Evolutionary conservation across 2,888 invertebrate species (phyloP).

Genomic region (Mimachlamys varia): DNA sequence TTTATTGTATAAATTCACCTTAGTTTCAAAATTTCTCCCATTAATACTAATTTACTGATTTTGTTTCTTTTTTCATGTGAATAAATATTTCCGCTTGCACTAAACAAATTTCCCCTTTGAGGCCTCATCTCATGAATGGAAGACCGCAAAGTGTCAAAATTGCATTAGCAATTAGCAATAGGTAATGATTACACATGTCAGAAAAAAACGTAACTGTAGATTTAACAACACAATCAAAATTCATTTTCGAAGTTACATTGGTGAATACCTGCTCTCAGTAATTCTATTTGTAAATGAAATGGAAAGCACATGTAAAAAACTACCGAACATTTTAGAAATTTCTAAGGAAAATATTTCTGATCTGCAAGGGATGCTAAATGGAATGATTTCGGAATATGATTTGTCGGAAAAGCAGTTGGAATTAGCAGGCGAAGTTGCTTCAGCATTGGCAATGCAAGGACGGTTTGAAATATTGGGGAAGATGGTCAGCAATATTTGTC

Average conservation of each 20-base stretch:
- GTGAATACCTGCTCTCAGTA: background rate
- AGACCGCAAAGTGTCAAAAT: background rate
- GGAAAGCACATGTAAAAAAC: background rate
- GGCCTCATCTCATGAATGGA: background rate
- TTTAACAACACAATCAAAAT: background rate
- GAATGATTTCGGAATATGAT: background rate
- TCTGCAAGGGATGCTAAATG: background rate
- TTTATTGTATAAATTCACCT: background rate
- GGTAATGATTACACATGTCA: background rate
- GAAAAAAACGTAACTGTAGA: background rate
- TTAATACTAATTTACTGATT: background rate
- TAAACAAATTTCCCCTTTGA: background rate
- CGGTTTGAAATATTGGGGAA: constrained; percentile 5
- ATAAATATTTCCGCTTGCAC: background rate
- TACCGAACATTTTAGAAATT: background rate
- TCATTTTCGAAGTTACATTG: background rate
- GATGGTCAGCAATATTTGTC: background rate
- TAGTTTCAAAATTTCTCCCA: background rate
- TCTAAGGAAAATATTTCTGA: background rate
- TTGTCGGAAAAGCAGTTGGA: background rate
- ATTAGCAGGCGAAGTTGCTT: background rate
- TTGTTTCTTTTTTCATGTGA: background rate
- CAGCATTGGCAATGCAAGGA: background rate
- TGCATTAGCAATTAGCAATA: background rate
- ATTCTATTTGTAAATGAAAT: background rate